Percentiles rank a stretch among this genome's conserved stretches.
Evolutionary conservation across 2,888 invertebrate genomes (phyloP).

Genomic region (Bombylius discolor): DNA sequence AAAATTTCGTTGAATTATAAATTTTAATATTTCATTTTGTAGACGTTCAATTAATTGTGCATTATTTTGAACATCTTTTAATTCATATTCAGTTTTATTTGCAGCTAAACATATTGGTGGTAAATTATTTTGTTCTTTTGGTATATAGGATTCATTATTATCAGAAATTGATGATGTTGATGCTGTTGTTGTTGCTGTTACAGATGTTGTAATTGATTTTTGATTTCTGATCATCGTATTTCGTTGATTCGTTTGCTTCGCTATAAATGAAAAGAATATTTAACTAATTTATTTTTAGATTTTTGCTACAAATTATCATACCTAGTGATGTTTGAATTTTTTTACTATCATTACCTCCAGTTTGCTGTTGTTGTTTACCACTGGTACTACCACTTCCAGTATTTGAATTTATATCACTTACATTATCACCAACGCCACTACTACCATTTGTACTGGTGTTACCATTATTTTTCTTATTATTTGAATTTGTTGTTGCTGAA

Average conservation of each 20-base stretch:
- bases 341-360: no score
- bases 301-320: no score
- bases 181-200: not conserved
- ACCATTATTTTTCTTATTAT: not conserved
- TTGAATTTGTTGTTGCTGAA: not conserved
- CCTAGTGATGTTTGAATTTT: conserved; percentile 17
- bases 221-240: no score
- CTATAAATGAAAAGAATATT: not conserved
- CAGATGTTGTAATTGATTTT: no score
- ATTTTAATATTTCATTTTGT: conserved; percentile 50
- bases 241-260: not conserved
- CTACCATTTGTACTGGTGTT: no score
- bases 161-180: conserved; percentile 22
- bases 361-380: not conserved
- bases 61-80: conserved; percentile 38
- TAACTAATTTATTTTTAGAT: not conserved
- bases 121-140: conserved; percentile 37
- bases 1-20: conserved; percentile 62
- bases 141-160: conserved; percentile 28
- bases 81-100: conserved; percentile 26
- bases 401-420: not conserved
- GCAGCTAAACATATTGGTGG: conserved; percentile 39
- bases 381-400: not conserved
- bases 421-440: no score
- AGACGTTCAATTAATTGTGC: conserved; percentile 43